phyloP scores from a whole-genome alignment of 2,888 invertebrate species.

The Dynastes tityus region DNA sequence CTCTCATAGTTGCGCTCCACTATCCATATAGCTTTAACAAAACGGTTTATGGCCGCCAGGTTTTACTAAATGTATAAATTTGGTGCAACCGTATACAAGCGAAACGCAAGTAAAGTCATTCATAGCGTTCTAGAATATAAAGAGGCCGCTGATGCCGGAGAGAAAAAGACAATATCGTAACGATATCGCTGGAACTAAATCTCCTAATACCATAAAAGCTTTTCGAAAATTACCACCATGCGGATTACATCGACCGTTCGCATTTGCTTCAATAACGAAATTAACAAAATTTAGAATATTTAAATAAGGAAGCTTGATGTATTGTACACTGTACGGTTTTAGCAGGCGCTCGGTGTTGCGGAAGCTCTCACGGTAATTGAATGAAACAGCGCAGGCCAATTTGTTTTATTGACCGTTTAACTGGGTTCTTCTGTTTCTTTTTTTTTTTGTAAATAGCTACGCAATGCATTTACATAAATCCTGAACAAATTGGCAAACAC shows the following conservation, averaged over 20 bases:
- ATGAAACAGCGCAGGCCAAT: background rate
- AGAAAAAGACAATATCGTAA: slow-evolving; percentile 22
- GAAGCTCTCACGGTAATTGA: slow-evolving; percentile 28
- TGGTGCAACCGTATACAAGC: background rate
- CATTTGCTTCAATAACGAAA: background rate
- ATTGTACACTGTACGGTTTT: background rate
- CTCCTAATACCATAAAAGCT: slow-evolving; percentile 28
- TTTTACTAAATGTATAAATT: background rate
- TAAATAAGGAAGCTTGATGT: background rate
- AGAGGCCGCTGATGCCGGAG: slow-evolving; percentile 15
- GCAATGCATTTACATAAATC: no score
- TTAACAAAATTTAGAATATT: slow-evolving; percentile 21
- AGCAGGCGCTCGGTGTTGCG: background rate
- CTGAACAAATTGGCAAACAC: no score
- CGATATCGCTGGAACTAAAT: slow-evolving; percentile 14
- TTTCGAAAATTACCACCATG: slow-evolving; percentile 17
- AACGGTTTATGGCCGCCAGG: slow-evolving; percentile 9
- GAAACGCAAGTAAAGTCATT: background rate
- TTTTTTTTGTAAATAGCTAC: no score
- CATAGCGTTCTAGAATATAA: background rate
- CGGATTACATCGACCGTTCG: background rate
- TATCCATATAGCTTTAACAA: slow-evolving; percentile 25
- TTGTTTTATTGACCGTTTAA: background rate
- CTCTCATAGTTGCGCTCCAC: slow-evolving; percentile 13
- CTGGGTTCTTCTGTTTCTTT: no score